phyloP scores from a whole-genome alignment of 1,140 invertebrate species.

The Battus philenor region DNA sequence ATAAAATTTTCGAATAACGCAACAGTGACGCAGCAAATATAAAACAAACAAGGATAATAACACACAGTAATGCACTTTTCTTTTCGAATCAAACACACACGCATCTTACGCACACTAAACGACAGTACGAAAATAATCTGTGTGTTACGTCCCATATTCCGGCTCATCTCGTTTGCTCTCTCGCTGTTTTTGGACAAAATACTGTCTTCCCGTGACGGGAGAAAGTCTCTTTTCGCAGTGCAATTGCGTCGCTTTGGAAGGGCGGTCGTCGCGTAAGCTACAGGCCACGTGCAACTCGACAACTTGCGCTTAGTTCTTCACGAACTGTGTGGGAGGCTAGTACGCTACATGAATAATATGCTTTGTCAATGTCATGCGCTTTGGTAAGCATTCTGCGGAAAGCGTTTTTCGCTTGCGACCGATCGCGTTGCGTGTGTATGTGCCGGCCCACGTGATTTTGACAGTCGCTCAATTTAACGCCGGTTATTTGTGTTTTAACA shows the following conservation, averaged over 20 bases:
- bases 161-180: conserved; percentile 48
- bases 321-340: conserved; percentile 72
- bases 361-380: conserved; percentile 59
- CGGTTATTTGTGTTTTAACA: conserved; percentile 38
- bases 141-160: conserved; percentile 67
- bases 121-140: conserved; percentile 66
- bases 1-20: not conserved
- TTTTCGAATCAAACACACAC: conserved; percentile 38
- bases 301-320: conserved; percentile 74
- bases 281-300: conserved; percentile 65
- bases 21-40: conserved; percentile 21
- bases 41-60: conserved; percentile 32
- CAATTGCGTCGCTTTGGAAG: conserved; percentile 51
- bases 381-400: conserved; percentile 45
- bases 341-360: conserved; percentile 65
- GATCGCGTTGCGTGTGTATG: conserved; percentile 33
- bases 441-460: conserved; percentile 61
- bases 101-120: conserved; percentile 49
- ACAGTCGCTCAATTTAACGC: conserved; percentile 46
- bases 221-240: conserved; percentile 62
- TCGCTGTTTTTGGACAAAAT: conserved; percentile 38
- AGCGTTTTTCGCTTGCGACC: conserved; percentile 37
- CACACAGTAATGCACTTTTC: conserved; percentile 54
- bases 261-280: conserved; percentile 66
- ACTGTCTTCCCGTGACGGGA: conserved; percentile 33